phyloP scores from a whole-genome alignment of 2,888 invertebrate species.

The Hymenopus coronatus region DNA sequence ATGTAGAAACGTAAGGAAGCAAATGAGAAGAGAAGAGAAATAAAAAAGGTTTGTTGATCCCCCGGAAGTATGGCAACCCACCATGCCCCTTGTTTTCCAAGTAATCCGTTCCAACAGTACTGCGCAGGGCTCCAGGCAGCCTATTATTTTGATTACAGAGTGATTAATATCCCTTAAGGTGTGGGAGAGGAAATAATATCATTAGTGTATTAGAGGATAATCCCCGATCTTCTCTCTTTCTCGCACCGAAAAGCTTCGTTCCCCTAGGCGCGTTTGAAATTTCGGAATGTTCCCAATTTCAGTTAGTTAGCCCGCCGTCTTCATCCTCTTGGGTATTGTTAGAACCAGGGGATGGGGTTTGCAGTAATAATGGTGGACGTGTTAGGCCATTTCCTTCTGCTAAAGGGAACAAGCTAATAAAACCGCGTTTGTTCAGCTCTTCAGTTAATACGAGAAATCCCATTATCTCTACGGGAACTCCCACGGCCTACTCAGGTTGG shows the following conservation, averaged over 20 bases:
- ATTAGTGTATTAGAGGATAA: slow-evolving; percentile 2
- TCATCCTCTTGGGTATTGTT: background rate
- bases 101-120: background rate
- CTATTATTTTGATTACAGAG: slow-evolving; percentile 4
- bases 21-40: background rate
- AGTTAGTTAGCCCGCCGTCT: background rate
- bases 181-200: background rate
- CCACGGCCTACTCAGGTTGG: background rate
- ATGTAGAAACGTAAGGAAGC: too few species aligned
- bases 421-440: background rate
- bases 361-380: background rate
- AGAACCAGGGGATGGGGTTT: background rate
- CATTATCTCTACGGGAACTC: background rate
- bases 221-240: background rate
- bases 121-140: background rate
- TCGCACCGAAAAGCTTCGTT: background rate
- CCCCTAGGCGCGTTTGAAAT: background rate
- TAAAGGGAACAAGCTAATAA: background rate
- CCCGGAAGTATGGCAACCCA: background rate
- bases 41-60: background rate
- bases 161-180: slow-evolving; percentile 6
- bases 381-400: background rate
- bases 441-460: background rate
- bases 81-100: background rate
- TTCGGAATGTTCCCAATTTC: background rate